These are phyloP conservation scores for Rhamnusium bicolor DNA, from an alignment of 2,888 invertebrate species.

Conservation along the genomic window DNA sequence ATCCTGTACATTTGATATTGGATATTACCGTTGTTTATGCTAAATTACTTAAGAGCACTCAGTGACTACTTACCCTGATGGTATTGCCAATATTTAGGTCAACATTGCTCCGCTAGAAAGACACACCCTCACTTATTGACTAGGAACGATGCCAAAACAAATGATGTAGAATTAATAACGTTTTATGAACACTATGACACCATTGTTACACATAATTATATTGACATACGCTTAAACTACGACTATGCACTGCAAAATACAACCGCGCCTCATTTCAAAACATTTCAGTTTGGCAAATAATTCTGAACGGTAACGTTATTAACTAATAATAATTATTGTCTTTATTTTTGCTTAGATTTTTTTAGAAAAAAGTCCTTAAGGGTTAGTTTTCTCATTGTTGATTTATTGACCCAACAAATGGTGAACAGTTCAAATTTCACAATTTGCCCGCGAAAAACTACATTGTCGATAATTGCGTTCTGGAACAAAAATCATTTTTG, in stretches of 20 bases:
- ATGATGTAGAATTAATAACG: slow-evolving; percentile 5
- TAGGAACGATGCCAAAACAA: slow-evolving; percentile 36
- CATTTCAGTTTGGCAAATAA: background rate
- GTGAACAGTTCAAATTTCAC: background rate
- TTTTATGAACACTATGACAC: slow-evolving; percentile 18
- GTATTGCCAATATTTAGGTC: slow-evolving; percentile 46
- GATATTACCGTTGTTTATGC: slow-evolving; percentile 5
- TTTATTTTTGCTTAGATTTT: slow-evolving; percentile 3
- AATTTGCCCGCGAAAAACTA: slow-evolving; percentile 11
- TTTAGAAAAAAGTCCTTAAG: slow-evolving; percentile 5
- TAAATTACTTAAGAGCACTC: background rate
- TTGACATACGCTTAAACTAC: slow-evolving; percentile 8
- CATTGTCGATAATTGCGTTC: background rate
- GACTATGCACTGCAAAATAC: background rate
- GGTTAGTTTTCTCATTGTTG: slow-evolving; percentile 32
- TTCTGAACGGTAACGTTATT: background rate
- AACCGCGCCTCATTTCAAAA: background rate
- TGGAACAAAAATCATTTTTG: background rate
- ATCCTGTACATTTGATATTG: slow-evolving; percentile 12
- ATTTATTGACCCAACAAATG: slow-evolving; percentile 41
- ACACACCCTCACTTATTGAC: slow-evolving; percentile 51
- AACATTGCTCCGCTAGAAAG: slow-evolving; percentile 43
- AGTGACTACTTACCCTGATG: slow-evolving; percentile 33
- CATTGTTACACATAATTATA: slow-evolving; percentile 17
- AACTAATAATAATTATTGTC: background rate